These are phyloP conservation scores for Clupea harengus DNA, from an alignment of 2,113 vertebrate genomes.

Conservation along the genomic window DNA sequence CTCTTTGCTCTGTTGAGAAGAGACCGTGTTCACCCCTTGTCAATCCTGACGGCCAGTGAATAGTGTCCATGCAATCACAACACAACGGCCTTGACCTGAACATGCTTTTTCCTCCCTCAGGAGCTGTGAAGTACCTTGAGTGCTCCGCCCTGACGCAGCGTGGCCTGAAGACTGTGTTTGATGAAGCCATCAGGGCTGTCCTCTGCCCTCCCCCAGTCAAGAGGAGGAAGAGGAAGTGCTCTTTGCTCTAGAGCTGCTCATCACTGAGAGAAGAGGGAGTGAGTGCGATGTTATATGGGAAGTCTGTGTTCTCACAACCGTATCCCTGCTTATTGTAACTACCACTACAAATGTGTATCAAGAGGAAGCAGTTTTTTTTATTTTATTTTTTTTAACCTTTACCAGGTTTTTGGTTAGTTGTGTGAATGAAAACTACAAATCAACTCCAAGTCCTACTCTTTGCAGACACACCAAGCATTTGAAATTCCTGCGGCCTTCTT, in stretches of 20 bases:
- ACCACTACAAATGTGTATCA: slow-evolving; percentile 58
- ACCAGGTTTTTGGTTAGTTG: slow-evolving; percentile 30
- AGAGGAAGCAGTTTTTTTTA: slow-evolving; percentile 37
- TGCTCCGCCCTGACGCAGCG: slow-evolving; percentile 95
- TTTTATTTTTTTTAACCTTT: slow-evolving; percentile 40
- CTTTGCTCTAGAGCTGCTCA: slow-evolving; percentile 76
- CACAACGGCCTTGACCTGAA: background rate
- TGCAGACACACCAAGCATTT: background rate
- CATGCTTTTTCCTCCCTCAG: slow-evolving; percentile 58
- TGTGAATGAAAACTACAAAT: slow-evolving; percentile 40
- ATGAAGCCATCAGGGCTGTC: slow-evolving; percentile 96
- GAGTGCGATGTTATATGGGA: slow-evolving; percentile 35
- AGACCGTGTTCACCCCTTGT: no score
- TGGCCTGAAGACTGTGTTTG: slow-evolving; percentile 98
- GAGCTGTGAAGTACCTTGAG: slow-evolving; percentile 94
- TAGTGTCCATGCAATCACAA: background rate
- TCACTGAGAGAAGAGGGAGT: slow-evolving; percentile 51
- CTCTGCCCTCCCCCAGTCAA: slow-evolving; percentile 92
- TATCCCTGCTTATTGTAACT: slow-evolving; percentile 66
- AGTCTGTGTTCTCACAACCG: slow-evolving; percentile 51
- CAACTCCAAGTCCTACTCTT: background rate
- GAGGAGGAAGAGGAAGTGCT: slow-evolving; percentile 89
- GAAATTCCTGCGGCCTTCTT: slow-evolving; percentile 68
- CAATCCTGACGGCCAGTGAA: no score
- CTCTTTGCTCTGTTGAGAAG: background rate